A percentile compares a stretch with the other conserved stretches of the same genome.
phyloP scores from a whole-genome alignment of 2,797 vertebrate species.

The Merluccius polli region DNA sequence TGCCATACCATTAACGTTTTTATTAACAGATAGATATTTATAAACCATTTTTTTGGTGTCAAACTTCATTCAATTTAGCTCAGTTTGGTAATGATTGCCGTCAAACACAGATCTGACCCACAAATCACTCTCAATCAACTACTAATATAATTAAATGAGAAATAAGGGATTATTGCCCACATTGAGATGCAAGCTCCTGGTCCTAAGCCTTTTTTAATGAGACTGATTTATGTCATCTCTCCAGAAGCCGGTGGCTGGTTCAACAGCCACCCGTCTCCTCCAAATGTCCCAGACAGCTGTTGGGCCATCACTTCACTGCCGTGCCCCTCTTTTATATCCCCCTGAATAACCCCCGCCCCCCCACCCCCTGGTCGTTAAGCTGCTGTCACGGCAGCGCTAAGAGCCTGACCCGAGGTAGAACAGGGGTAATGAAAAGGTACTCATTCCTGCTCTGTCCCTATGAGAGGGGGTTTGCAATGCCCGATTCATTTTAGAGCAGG shows the following conservation, averaged over 20 bases:
- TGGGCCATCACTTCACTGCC: constrained; percentile 38
- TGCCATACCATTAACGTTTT: background rate
- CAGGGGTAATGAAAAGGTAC: background rate
- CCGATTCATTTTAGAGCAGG: background rate
- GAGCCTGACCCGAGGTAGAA: constrained; percentile 7
- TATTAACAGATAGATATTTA: too few relatives aligned
- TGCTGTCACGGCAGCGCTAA: constrained; percentile 54
- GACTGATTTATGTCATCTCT: constrained; percentile 33
- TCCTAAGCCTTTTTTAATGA: constrained; percentile 26
- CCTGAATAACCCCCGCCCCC: constrained; percentile 35
- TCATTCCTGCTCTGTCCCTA: background rate
- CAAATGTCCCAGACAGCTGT: constrained; percentile 46
- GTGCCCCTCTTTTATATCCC: constrained; percentile 34
- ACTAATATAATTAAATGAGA: too few relatives aligned
- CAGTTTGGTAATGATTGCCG: background rate
- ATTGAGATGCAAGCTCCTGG: background rate
- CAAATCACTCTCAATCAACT: too few relatives aligned
- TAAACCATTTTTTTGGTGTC: too few relatives aligned
- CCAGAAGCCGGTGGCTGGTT: constrained; percentile 14
- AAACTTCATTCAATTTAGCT: background rate
- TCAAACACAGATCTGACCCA: background rate
- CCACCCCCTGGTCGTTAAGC: constrained; percentile 27
- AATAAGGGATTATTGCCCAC: background rate
- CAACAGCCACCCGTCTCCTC: background rate
- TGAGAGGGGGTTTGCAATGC: background rate